These are phyloP conservation scores for Myodes glareolus DNA, from an alignment of 2,113 vertebrate species.

Conservation along the genomic window DNA sequence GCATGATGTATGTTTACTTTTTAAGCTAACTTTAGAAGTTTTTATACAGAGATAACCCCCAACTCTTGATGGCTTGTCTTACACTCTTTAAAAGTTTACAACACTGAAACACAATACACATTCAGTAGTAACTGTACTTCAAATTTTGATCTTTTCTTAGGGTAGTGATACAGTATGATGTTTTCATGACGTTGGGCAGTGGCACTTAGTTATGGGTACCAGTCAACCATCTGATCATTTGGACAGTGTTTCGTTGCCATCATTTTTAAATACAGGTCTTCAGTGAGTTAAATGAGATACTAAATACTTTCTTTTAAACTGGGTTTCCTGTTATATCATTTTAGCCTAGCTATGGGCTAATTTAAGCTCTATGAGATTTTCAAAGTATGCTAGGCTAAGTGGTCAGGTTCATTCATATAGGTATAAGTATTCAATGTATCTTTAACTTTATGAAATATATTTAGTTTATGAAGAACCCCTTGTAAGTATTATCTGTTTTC, in stretches of 20 bases:
- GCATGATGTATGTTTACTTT: not conserved
- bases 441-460: not conserved
- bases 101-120: not conserved
- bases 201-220: not conserved
- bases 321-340: not conserved
- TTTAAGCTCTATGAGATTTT: not conserved
- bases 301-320: not conserved
- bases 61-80: not conserved
- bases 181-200: not conserved
- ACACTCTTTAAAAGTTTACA: not conserved
- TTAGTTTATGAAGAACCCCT: not conserved
- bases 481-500: not conserved
- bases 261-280: not conserved
- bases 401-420: not conserved
- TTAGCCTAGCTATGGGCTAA: not conserved
- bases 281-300: not conserved
- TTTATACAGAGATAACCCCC: not conserved
- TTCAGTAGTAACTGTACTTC: not conserved
- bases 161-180: not conserved
- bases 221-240: not conserved
- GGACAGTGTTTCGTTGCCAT: too few species aligned
- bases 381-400: not conserved
- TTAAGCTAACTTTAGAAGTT: not conserved
- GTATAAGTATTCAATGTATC: not conserved
- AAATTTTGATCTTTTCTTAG: not conserved